Evolutionary conservation across 2,888 invertebrate genomes (phyloP).

Genomic region (Augochlorella aurata): DNA sequence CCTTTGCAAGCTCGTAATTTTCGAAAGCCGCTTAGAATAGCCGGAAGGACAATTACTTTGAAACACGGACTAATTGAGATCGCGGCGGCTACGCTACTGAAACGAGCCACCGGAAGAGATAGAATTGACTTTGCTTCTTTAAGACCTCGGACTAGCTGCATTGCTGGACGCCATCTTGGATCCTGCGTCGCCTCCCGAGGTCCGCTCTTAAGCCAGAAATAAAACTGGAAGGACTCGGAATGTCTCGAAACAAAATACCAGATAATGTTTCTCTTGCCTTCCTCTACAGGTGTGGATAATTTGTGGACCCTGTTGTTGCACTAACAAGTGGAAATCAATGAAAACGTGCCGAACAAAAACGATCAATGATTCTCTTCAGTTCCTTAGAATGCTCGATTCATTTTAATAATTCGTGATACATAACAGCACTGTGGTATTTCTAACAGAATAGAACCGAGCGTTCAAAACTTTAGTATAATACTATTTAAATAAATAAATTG

Average conservation of each 20-base stretch:
- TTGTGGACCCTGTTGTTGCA: background rate
- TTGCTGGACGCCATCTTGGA: background rate
- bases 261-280: background rate
- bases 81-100: background rate
- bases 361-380: background rate
- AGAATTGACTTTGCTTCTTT: background rate
- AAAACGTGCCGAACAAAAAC: background rate
- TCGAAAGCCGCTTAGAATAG: slow-evolving; percentile 29
- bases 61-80: slow-evolving; percentile 29
- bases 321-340: background rate
- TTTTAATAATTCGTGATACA: no score
- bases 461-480: no score
- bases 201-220: background rate
- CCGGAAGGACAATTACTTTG: slow-evolving; percentile 31
- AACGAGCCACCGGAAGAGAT: background rate
- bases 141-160: background rate
- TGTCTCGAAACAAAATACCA: background rate
- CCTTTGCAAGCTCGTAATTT: slow-evolving; percentile 38
- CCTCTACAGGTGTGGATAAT: background rate
- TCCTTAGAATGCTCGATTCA: background rate
- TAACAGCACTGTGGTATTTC: no score
- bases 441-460: no score
- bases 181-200: background rate
- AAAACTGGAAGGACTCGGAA: no score
- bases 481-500: no score